Evolutionary conservation across 2,888 invertebrate genomes (phyloP).

Genomic region (Lydus trimaculatus): DNA sequence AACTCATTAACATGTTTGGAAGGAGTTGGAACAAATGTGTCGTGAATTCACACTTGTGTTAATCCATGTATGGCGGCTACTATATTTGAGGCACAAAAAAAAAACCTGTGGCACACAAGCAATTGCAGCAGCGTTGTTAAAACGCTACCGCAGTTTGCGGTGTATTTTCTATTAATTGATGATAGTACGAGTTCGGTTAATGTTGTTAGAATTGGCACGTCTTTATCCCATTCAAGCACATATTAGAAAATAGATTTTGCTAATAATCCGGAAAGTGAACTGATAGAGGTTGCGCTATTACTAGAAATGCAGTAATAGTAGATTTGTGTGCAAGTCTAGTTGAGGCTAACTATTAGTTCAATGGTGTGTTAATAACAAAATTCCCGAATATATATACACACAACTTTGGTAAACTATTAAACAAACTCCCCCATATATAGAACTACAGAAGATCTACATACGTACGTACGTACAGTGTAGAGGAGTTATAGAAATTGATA

Average conservation of each 20-base stretch:
- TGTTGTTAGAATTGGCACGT: not conserved
- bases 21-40: constrained; percentile 42
- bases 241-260: not conserved
- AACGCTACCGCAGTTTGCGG: not conserved
- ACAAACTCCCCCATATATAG: constrained; percentile 13
- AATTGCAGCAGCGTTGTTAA: no score
- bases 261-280: constrained; percentile 6
- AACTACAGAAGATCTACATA: not conserved
- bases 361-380: constrained; percentile 59
- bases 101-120: no score
- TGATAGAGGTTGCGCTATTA: not conserved
- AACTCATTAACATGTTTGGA: constrained; percentile 44
- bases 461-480: not conserved
- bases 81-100: no score
- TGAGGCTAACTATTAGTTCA: constrained; percentile 51
- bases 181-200: not conserved
- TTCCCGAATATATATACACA: constrained; percentile 58
- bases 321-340: not conserved
- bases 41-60: constrained; percentile 32
- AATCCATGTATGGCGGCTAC: not conserved
- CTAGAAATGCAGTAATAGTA: not conserved
- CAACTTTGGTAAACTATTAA: constrained; percentile 55
- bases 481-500: constrained; percentile 44
- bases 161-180: not conserved
- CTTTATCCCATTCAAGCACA: not conserved